Conservation (phyloP, 1,140 invertebrate species). For the Cyclina sinensis region DNA sequence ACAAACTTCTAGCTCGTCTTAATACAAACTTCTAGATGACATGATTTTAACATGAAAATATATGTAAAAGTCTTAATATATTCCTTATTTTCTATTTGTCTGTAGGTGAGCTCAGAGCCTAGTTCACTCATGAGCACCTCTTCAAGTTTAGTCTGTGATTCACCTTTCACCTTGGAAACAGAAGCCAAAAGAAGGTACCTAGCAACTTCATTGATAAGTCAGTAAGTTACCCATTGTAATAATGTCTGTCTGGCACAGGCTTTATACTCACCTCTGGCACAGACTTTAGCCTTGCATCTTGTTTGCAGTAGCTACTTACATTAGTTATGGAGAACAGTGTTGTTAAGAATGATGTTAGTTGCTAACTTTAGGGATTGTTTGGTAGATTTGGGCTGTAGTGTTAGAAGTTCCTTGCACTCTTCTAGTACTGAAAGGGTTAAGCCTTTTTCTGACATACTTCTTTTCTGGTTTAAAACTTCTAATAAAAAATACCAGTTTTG, state of each 20-base stretch:
- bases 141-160: background rate
- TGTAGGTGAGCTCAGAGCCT: constrained; percentile 28
- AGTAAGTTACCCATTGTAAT: constrained; percentile 21
- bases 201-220: constrained; percentile 13
- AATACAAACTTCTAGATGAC: background rate
- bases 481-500: too few relatives aligned
- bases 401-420: too few relatives aligned
- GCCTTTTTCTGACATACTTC: too few relatives aligned
- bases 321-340: too few relatives aligned
- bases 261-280: background rate
- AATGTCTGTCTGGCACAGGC: background rate
- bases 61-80: background rate
- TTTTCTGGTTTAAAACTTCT: too few relatives aligned
- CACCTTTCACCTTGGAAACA: background rate
- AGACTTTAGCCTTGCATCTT: too few relatives aligned
- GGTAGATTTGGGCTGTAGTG: too few relatives aligned
- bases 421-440: too few relatives aligned
- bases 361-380: too few relatives aligned
- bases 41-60: background rate
- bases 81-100: background rate
- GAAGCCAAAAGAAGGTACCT: constrained; percentile 21
- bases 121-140: background rate
- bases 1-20: background rate
- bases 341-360: too few relatives aligned
- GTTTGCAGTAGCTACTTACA: too few relatives aligned